Evolutionary conservation across 2,888 invertebrate species (phyloP).

Genomic region (Pteria penguin): DNA sequence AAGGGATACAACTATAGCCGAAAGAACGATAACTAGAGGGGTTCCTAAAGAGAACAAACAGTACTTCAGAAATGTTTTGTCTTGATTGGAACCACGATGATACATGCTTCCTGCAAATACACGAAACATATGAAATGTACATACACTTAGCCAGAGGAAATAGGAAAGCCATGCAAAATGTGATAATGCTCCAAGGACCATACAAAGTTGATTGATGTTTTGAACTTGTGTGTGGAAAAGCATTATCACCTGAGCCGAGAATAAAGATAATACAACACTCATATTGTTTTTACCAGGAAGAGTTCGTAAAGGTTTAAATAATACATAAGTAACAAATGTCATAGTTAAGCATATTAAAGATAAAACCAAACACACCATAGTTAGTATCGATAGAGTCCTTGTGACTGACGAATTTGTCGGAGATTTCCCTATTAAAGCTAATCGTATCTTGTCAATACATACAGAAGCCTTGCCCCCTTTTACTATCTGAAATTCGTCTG

Average conservation of each 20-base stretch:
- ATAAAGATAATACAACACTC: slow-evolving; percentile 29
- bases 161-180: slow-evolving; percentile 34
- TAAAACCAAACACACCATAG: slow-evolving; percentile 12
- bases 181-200: slow-evolving; percentile 11
- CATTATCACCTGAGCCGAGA: slow-evolving; percentile 18
- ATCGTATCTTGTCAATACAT: too few species aligned
- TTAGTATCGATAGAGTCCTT: neutral
- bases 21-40: neutral
- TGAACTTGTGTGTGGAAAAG: neutral
- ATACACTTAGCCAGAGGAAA: slow-evolving; percentile 27
- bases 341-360: slow-evolving; percentile 31
- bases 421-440: too few species aligned
- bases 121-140: slow-evolving; percentile 40
- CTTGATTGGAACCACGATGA: neutral
- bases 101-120: slow-evolving; percentile 19
- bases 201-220: neutral
- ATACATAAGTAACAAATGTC: slow-evolving; percentile 28
- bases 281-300: slow-evolving; percentile 38
- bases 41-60: slow-evolving; percentile 10
- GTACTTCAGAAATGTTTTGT: slow-evolving; percentile 7
- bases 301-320: slow-evolving; percentile 24
- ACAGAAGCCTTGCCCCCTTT: too few species aligned
- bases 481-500: too few species aligned
- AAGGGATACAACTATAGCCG: slow-evolving; percentile 5
- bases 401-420: too few species aligned